Conservation (phyloP, 1,140 invertebrate genomes). For the Plectrocnemia conspersa region DNA sequence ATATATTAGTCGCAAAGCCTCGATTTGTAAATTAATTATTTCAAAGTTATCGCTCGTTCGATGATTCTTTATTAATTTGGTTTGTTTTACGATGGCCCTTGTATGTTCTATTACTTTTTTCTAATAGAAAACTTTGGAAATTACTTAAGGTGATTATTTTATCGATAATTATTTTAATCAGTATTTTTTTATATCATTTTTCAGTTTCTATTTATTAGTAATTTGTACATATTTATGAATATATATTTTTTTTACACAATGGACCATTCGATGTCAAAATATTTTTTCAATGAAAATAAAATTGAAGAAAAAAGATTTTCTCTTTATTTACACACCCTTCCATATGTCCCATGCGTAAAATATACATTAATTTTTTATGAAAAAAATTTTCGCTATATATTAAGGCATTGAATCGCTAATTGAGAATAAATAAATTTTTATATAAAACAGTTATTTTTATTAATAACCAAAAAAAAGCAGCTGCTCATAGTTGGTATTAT, state of each 20-base stretch:
- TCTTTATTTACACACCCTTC: constrained; percentile 14
- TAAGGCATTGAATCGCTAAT: too few relatives aligned
- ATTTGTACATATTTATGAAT: constrained; percentile 35
- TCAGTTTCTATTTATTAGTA: constrained; percentile 32
- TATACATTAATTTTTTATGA: too few relatives aligned
- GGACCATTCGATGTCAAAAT: constrained; percentile 36
- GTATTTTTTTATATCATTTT: constrained; percentile 36
- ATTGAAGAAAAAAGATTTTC: constrained; percentile 18
- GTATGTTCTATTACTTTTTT: too few relatives aligned
- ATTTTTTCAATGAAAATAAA: constrained; percentile 35
- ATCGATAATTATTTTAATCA: constrained; percentile 33
- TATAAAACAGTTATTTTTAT: too few relatives aligned
- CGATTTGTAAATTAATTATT: background rate
- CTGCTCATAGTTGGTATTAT: too few relatives aligned
- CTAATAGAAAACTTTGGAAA: background rate
- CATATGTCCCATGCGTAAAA: background rate
- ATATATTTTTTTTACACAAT: constrained; percentile 37
- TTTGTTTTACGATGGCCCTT: too few relatives aligned
- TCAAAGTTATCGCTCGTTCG: background rate
- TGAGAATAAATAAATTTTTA: too few relatives aligned
- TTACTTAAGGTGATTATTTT: constrained; percentile 28
- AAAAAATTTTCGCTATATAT: too few relatives aligned
- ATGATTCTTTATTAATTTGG: too few relatives aligned
- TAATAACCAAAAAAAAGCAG: too few relatives aligned
- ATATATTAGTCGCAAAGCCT: background rate